Evolutionary conservation across 1,140 invertebrate genomes (phyloP).

Genomic region (Aphaenogaster rudis): DNA sequence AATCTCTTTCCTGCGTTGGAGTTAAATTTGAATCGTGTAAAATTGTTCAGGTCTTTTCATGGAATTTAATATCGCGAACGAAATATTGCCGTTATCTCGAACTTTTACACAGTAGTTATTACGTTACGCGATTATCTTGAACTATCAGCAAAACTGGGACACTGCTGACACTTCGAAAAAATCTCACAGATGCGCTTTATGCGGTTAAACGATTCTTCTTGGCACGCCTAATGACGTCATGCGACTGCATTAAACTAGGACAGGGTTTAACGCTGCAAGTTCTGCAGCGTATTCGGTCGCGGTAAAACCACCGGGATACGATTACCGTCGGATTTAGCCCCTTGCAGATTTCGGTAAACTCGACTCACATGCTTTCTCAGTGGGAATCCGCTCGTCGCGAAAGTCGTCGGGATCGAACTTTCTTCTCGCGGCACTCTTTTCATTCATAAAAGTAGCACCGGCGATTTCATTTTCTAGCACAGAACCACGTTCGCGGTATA

Average conservation of each 20-base stretch:
- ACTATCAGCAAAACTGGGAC: slow-evolving; percentile 11
- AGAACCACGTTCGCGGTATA: slow-evolving; percentile 35
- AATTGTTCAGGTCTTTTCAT: background rate
- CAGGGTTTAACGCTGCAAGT: slow-evolving; percentile 41
- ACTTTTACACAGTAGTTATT: background rate
- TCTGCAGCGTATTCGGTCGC: slow-evolving; percentile 34
- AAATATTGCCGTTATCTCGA: background rate
- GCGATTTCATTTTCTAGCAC: slow-evolving; percentile 72
- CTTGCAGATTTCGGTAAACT: slow-evolving; percentile 39
- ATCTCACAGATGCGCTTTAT: slow-evolving; percentile 26
- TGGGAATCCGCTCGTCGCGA: slow-evolving; percentile 38
- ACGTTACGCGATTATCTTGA: slow-evolving; percentile 27
- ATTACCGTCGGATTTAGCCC: background rate
- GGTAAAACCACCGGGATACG: slow-evolving; percentile 16
- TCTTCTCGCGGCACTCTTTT: slow-evolving; percentile 60
- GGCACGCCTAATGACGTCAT: slow-evolving; percentile 52
- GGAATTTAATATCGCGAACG: slow-evolving; percentile 14
- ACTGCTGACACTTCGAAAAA: slow-evolving; percentile 31
- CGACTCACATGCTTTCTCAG: slow-evolving; percentile 11
- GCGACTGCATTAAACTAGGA: slow-evolving; percentile 57
- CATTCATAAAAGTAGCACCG: slow-evolving; percentile 73
- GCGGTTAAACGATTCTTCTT: slow-evolving; percentile 54
- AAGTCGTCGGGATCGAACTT: slow-evolving; percentile 43
- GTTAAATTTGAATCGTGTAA: slow-evolving; percentile 15
- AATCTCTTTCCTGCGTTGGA: background rate